Conservation (phyloP, 2,113 vertebrate species). For the Apeltes quadracus region DNA sequence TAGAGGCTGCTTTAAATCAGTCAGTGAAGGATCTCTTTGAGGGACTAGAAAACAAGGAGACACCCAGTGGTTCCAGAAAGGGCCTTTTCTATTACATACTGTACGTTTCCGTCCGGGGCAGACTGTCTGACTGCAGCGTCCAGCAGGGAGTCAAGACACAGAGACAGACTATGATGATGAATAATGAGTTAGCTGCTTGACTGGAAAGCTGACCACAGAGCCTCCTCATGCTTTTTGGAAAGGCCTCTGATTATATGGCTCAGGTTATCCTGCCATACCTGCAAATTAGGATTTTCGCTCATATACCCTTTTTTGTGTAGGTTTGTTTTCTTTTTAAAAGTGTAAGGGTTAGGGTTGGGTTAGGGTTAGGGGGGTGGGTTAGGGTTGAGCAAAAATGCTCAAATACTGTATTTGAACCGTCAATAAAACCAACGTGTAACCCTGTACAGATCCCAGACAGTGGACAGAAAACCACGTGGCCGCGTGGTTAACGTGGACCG, state of each 20-base stretch:
- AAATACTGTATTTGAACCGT: neutral
- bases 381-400: neutral
- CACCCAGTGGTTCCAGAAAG: conserved; percentile 35
- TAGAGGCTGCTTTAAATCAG: conserved; percentile 7
- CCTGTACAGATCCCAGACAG: conserved; percentile 89
- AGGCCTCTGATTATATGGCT: conserved; percentile 20
- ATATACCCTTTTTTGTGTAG: conserved; percentile 8
- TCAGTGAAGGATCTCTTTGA: conserved; percentile 13
- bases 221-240: conserved; percentile 41
- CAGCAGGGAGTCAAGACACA: conserved; percentile 21
- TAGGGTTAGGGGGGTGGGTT: too few species aligned
- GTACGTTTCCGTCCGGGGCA: conserved; percentile 21
- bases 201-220: conserved; percentile 52
- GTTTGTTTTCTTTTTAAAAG: neutral
- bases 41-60: conserved; percentile 18
- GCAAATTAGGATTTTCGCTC: conserved; percentile 12
- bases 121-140: conserved; percentile 41
- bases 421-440: conserved; percentile 9
- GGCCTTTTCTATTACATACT: conserved; percentile 9
- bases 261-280: conserved; percentile 17
- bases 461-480: conserved; percentile 95
- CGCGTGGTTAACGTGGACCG: conserved; percentile 96
- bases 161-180: conserved; percentile 28
- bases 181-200: conserved; percentile 53
- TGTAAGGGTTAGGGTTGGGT: too few species aligned